phyloP scores from a whole-genome alignment of 2,888 invertebrate genomes.

The Trachelus iudaicus region DNA sequence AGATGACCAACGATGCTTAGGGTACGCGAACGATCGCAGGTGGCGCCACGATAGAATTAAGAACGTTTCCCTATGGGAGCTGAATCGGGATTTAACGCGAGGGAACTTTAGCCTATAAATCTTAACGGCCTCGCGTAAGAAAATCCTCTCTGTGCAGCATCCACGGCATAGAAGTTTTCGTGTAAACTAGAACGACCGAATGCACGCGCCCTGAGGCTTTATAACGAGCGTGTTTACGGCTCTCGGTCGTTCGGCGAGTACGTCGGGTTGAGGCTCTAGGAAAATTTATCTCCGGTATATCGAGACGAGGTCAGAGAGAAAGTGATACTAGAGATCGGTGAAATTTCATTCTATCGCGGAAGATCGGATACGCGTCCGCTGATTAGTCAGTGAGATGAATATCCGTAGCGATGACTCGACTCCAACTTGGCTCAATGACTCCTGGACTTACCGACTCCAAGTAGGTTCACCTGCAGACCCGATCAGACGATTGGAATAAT shows the following conservation, averaged over 20 bases:
- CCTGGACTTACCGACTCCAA: neutral
- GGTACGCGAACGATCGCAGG: neutral
- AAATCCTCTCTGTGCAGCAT: neutral
- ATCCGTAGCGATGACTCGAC: neutral
- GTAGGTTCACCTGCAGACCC: neutral
- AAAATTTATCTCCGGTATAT: neutral
- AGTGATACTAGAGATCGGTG: neutral
- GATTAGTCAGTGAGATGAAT: neutral
- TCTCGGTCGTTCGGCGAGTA: neutral
- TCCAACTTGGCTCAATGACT: neutral
- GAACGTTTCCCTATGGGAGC: neutral
- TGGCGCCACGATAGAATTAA: neutral
- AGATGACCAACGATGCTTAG: neutral
- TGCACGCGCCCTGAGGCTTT: neutral
- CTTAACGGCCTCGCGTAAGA: conserved; percentile 36
- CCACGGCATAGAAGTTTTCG: neutral
- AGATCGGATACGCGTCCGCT: neutral
- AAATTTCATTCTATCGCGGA: neutral
- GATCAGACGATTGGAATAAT: neutral
- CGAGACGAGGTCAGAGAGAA: neutral
- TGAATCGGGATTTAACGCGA: conserved; percentile 35
- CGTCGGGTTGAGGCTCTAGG: neutral
- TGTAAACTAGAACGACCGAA: neutral
- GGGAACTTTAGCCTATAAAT: conserved; percentile 53
- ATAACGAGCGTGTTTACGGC: neutral